phyloP scores from a whole-genome alignment of 64 coral and sea anemone species.

The Exaiptasia diaphana region DNA sequence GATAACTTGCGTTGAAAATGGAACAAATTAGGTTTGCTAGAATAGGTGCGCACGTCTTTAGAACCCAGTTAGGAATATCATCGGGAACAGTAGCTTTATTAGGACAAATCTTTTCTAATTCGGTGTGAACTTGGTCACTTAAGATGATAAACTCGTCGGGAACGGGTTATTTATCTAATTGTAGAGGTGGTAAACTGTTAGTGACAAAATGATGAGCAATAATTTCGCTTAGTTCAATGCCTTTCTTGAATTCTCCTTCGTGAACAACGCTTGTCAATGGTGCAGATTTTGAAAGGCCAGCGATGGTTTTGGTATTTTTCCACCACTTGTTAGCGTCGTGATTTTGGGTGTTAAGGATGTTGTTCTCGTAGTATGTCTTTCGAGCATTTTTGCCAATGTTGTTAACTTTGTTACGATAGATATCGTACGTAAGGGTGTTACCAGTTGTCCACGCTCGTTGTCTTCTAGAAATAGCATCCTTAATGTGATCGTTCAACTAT shows the following conservation, averaged over 20 bases:
- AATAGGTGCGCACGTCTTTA: neutral
- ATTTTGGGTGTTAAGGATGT: too few species aligned
- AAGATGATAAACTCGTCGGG: neutral
- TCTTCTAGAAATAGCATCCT: too few species aligned
- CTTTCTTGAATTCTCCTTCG: neutral
- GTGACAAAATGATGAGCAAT: neutral
- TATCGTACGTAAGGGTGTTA: too few species aligned
- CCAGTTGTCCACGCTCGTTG: too few species aligned
- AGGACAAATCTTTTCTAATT: neutral
- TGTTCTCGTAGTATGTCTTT: too few species aligned
- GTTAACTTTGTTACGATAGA: too few species aligned
- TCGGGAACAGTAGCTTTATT: conserved; percentile 7
- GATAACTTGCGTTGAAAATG: conserved; percentile 2
- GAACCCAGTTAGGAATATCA: conserved; percentile 19
- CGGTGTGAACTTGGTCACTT: neutral
- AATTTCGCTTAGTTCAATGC: neutral
- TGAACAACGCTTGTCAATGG: conserved; percentile 15
- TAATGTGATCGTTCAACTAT: too few species aligned
- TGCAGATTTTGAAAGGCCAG: neutral
- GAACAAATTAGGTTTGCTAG: neutral
- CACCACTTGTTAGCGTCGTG: too few species aligned
- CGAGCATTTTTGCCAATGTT: too few species aligned
- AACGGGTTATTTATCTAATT: neutral
- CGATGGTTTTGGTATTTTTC: too few species aligned
- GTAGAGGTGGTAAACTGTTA: conserved; percentile 13